Conservation (phyloP, 2,888 invertebrate species). For the Bellardia bayeri region DNA sequence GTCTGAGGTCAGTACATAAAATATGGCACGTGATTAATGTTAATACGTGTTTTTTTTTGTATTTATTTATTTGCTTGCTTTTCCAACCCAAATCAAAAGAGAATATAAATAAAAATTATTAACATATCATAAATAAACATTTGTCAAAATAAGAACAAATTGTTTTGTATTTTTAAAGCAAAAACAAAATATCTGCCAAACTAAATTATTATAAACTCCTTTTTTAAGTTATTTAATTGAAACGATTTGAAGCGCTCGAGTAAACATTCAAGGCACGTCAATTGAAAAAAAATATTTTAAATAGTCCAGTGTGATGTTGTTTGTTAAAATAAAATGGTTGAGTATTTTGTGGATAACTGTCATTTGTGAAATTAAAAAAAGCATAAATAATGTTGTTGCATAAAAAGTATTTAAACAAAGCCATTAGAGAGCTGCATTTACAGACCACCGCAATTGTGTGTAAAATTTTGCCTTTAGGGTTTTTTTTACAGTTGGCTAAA, state of each 20-base stretch:
- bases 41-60: neutral
- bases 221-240: neutral
- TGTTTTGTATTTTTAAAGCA: neutral
- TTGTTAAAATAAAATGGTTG: neutral
- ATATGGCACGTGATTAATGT: constrained; percentile 60
- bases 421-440: constrained; percentile 16
- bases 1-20: constrained; percentile 56
- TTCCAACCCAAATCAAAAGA: constrained; percentile 1
- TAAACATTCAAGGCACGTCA: constrained; percentile 46
- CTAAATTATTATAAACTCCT: constrained; percentile 32
- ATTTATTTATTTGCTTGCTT: neutral
- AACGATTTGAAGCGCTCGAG: neutral
- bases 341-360: constrained; percentile 5
- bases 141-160: constrained; percentile 28
- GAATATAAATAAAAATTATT: neutral
- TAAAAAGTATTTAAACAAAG: neutral
- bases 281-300: constrained; percentile 26
- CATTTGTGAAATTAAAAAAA: constrained; percentile 28
- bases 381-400: constrained; percentile 38
- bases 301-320: neutral
- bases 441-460: constrained; percentile 25
- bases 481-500: constrained; percentile 30
- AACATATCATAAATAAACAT: constrained; percentile 35
- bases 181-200: constrained; percentile 1
- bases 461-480: constrained; percentile 35